These are phyloP conservation scores for Syrrhaptes paradoxus DNA, from an alignment of 2,113 vertebrate species.

Conservation along the genomic window DNA sequence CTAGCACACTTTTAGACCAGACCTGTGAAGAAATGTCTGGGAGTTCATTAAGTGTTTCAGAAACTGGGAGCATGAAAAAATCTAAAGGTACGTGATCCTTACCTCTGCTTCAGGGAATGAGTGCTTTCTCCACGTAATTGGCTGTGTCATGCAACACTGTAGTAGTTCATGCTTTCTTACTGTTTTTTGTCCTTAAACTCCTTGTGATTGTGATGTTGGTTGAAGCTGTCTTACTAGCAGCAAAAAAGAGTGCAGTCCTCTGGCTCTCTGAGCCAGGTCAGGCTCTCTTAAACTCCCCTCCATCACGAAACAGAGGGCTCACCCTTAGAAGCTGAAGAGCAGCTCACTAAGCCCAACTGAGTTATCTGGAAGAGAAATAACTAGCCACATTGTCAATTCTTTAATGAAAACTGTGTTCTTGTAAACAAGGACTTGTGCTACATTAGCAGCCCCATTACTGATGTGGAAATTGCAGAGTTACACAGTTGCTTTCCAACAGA, in stretches of 20 bases:
- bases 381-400: not conserved
- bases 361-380: not conserved
- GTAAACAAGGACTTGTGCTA: not conserved
- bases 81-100: conserved; percentile 82
- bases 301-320: not conserved
- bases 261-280: not conserved
- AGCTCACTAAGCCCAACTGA: not conserved
- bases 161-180: not conserved
- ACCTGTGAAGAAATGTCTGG: conserved; percentile 83
- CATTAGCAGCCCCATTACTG: not conserved
- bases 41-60: conserved; percentile 87
- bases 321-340: not conserved
- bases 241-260: not conserved
- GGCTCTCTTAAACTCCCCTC: not conserved
- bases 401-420: not conserved
- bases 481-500: not conserved
- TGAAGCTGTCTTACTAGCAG: not conserved
- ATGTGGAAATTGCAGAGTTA: not conserved
- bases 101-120: not conserved
- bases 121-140: fast-evolving
- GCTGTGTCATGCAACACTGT: not conserved
- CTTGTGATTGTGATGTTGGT: not conserved
- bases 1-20: conserved; percentile 73
- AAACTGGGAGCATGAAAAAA: conserved; percentile 85
- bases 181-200: not conserved